Percentiles rank a stretch among this genome's conserved stretches.
Evolutionary conservation across 1,140 invertebrate species (phyloP).

Genomic region (Homarus americanus): DNA sequence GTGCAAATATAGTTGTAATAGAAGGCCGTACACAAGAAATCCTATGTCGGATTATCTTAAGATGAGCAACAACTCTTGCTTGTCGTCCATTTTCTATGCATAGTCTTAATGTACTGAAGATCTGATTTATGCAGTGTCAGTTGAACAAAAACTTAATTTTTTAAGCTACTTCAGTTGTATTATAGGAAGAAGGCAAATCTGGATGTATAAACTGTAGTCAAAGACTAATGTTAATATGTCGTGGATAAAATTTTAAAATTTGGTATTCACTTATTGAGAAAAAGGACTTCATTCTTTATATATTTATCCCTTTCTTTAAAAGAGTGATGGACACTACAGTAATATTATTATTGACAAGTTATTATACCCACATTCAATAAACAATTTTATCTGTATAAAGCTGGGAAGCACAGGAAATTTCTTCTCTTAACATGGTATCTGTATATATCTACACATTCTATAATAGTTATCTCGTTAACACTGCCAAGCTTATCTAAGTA

Average conservation of each 20-base stretch:
- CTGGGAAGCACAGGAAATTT: neutral
- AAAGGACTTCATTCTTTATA: too few species aligned
- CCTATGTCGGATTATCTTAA: neutral
- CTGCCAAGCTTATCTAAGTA: neutral
- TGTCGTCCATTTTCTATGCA: slow-evolving; percentile 22
- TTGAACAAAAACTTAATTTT: slow-evolving; percentile 27
- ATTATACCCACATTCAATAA: neutral
- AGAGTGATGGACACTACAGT: neutral
- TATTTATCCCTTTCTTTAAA: too few species aligned
- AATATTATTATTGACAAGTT: neutral
- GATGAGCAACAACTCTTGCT: slow-evolving; percentile 4
- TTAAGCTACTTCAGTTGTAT: neutral
- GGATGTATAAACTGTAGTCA: too few species aligned
- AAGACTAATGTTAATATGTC: too few species aligned
- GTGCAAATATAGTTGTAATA: slow-evolving; percentile 49
- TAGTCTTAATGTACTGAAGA: slow-evolving; percentile 37
- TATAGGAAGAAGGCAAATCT: too few species aligned
- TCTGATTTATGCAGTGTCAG: slow-evolving; percentile 37
- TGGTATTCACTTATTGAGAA: too few species aligned
- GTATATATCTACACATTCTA: neutral
- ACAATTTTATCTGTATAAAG: neutral
- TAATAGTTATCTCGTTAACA: neutral
- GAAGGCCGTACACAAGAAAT: neutral
- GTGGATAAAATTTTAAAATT: too few species aligned
- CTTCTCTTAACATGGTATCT: neutral